phyloP scores from a whole-genome alignment of 2,888 invertebrate genomes.

The Ophion slaviceki region DNA sequence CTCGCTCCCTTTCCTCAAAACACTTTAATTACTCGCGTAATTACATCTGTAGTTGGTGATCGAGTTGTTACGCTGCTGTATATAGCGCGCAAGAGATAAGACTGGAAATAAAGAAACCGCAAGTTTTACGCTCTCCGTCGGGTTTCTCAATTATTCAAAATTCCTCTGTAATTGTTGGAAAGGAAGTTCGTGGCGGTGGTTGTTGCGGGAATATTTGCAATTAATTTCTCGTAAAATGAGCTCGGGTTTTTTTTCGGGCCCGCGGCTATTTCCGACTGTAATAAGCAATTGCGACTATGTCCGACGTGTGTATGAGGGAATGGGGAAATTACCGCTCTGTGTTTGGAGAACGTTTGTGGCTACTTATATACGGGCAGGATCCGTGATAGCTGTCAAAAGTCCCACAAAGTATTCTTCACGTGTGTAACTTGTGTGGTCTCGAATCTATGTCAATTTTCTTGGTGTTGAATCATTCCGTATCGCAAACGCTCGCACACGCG shows the following conservation, averaged over 20 bases:
- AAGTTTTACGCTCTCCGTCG: not conserved
- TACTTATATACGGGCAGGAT: not conserved
- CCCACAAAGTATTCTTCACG: not conserved
- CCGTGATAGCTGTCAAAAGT: conserved; percentile 3
- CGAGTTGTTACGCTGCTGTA: conserved; percentile 5
- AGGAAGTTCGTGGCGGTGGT: not conserved
- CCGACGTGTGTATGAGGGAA: not conserved
- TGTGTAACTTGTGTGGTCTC: not conserved
- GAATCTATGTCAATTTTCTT: conserved; percentile 36
- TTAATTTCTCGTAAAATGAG: conserved; percentile 23
- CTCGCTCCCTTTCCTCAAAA: conserved; percentile 29
- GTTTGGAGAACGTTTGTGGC: not conserved
- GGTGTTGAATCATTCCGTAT: conserved; percentile 5
- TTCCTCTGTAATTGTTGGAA: not conserved
- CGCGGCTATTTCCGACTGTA: not conserved
- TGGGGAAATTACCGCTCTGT: conserved; percentile 15
- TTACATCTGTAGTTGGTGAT: conserved; percentile 32
- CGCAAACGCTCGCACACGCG: conserved; percentile 3
- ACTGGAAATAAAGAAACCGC: not conserved
- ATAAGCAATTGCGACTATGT: not conserved
- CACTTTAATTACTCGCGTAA: conserved; percentile 37
- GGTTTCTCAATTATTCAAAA: conserved; percentile 27
- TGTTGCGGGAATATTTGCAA: not conserved
- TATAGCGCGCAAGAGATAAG: not conserved
- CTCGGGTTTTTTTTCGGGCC: not conserved